Percentiles rank a stretch among this genome's conserved stretches.
These are phyloP conservation scores for Diglossa cyanea DNA, from an alignment of 2,797 vertebrate species.

Conservation along the genomic window DNA sequence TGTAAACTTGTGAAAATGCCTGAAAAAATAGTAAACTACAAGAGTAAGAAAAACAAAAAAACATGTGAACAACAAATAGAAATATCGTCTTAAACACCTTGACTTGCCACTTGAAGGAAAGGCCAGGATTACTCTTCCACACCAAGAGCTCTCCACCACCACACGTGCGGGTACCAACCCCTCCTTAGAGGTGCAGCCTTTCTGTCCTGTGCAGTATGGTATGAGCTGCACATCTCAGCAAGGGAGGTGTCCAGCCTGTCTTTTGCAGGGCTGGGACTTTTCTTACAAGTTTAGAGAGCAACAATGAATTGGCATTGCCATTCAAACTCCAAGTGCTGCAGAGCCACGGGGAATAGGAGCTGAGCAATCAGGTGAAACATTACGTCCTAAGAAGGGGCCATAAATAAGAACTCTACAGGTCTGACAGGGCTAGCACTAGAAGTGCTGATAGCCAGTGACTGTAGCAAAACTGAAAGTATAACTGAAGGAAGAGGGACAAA, in stretches of 20 bases:
- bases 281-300: neutral
- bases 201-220: neutral
- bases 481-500: neutral
- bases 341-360: neutral
- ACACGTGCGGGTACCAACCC: accelerated
- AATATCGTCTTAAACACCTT: neutral
- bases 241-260: accelerated
- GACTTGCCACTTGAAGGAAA: neutral
- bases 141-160: neutral
- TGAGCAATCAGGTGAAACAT: neutral
- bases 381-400: neutral
- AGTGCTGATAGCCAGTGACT: neutral
- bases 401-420: neutral
- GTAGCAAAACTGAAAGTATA: neutral
- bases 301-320: neutral
- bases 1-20: neutral
- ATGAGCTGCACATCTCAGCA: neutral
- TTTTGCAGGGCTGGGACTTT: accelerated
- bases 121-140: neutral
- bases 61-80: neutral
- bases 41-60: neutral
- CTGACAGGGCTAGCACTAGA: neutral
- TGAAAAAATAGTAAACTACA: neutral
- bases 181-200: neutral
- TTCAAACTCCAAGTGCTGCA: neutral